Conservation (phyloP, 1,140 invertebrate genomes). For the Drosophila sulfurigaster region DNA sequence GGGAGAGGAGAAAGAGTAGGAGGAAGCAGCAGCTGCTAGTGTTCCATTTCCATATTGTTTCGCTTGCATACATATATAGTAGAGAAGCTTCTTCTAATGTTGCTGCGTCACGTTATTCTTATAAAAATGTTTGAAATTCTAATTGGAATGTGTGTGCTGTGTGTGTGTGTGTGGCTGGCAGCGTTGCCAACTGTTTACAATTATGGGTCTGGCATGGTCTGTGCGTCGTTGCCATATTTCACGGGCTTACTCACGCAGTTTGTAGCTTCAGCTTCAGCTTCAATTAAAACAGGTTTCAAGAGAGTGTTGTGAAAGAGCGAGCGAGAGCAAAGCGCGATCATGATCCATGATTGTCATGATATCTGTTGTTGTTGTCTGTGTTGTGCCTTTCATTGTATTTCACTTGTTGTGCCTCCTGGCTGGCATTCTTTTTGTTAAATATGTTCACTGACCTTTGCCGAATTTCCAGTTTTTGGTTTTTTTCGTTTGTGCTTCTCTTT, state of each 20-base stretch:
- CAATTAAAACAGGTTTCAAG: constrained; percentile 74
- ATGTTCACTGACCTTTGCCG: constrained; percentile 81
- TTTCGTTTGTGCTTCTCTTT: constrained; percentile 22
- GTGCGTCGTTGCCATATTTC: constrained; percentile 75
- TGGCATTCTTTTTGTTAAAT: constrained; percentile 68
- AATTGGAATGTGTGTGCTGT: constrained; percentile 47
- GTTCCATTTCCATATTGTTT: constrained; percentile 66
- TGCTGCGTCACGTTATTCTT: constrained; percentile 70
- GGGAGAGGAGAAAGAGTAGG: not conserved
- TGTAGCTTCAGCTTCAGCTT: constrained; percentile 60
- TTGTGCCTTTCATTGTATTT: constrained; percentile 50
- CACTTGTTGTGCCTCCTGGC: constrained; percentile 48
- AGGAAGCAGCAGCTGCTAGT: constrained; percentile 53
- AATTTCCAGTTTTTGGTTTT: constrained; percentile 65
- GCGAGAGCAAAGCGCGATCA: constrained; percentile 44
- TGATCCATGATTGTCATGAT: constrained; percentile 59
- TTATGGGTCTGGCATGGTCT: constrained; percentile 31
- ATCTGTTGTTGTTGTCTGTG: constrained; percentile 15
- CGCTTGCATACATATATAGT: not conserved
- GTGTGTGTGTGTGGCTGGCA: constrained; percentile 14
- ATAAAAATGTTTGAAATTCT: constrained; percentile 79
- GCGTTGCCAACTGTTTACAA: constrained; percentile 57
- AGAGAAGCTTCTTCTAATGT: constrained; percentile 30
- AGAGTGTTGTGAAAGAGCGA: not conserved
- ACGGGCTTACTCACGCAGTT: constrained; percentile 54